A percentile compares a stretch with the other conserved stretches of the same genome.
Conservation (phyloP, 2,888 invertebrate species). For the Ormyrus pomaceus region DNA sequence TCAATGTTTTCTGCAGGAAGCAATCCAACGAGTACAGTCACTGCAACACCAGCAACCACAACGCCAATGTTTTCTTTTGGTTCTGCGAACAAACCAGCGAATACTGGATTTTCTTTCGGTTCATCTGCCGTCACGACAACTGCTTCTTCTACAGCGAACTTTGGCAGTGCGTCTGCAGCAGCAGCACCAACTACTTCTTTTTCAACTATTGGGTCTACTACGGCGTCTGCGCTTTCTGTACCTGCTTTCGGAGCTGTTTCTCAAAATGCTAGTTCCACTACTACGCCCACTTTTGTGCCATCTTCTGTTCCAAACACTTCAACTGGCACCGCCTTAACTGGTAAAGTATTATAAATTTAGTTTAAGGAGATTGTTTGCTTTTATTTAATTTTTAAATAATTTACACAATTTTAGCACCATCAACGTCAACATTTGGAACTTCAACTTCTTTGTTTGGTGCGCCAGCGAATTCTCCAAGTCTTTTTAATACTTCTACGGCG, state of each 20-base stretch:
- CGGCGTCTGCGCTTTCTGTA: slow-evolving; percentile 25
- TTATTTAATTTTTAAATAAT: background rate
- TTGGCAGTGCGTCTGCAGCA: background rate
- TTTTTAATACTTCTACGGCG: slow-evolving; percentile 27
- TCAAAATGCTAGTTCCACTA: background rate
- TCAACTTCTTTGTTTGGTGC: slow-evolving; percentile 34
- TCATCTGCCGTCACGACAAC: background rate
- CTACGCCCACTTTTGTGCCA: slow-evolving; percentile 9
- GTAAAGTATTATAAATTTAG: slow-evolving; percentile 4
- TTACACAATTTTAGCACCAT: background rate
- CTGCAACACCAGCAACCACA: slow-evolving; percentile 12
- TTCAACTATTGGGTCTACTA: slow-evolving; percentile 56
- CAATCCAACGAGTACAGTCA: slow-evolving; percentile 19
- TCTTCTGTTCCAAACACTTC: background rate
- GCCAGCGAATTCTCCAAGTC: slow-evolving; percentile 30
- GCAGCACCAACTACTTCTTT: slow-evolving; percentile 39
- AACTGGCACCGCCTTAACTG: background rate
- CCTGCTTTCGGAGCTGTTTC: slow-evolving; percentile 3
- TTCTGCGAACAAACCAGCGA: background rate
- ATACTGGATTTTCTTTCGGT: slow-evolving; percentile 17
- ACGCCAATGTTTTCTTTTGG: slow-evolving; percentile 10
- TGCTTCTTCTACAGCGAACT: background rate
- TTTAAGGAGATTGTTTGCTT: background rate
- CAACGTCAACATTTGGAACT: slow-evolving; percentile 27
- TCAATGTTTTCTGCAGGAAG: slow-evolving; percentile 23